Evolutionary conservation across 2,888 invertebrate species (phyloP), one percentile per base, ranked within the genome.

Genomic region (Cremastinae sp.): DNA sequence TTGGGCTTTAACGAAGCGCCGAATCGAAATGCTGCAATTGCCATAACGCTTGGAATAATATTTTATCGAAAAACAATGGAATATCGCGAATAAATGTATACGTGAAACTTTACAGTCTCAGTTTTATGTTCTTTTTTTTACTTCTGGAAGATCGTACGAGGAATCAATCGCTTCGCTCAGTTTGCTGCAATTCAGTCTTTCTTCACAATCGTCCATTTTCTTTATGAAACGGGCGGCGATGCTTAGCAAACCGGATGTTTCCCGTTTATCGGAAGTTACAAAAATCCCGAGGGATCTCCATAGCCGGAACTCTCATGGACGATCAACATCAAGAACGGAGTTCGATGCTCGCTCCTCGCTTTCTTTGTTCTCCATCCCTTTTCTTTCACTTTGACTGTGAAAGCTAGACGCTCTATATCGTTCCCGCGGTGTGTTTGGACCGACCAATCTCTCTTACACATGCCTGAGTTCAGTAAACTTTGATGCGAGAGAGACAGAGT

Each of bases 241-340:
- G 41, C 22, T 53, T 56, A 68, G 47, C 64, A 58, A 58, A 64
- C 74, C 58, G 75, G 64, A 76, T 45, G 68, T 59, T 76, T 72
- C 58, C 62, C 59, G 62, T 69, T 64, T 39, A 35, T 39, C 58
- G 64, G 53, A 72, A 76, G 75, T 76, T 76, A n/a, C 56, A 18
- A 39, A 53, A 72, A 47, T 20, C 73, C 72, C 58, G 20, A 37
- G 22, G 45, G 37, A 20, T 12, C 39, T 56, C 66, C 39, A 18
- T 37, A 49, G 49, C 62, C 45, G 41, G 41, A 53, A 39, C 12
- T 53, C 12, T 53, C 53, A 53, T 68, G 45, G 51, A n/a, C 62
- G 10, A 37, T 56, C 51, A 68, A 64, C 62, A 59, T 41, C 49
- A 69, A 51, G 18, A 43, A 12, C 3, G 8, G 14, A 14, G 16